Conservation (phyloP, 2,113 vertebrate genomes). For the Ondatra zibethicus region DNA sequence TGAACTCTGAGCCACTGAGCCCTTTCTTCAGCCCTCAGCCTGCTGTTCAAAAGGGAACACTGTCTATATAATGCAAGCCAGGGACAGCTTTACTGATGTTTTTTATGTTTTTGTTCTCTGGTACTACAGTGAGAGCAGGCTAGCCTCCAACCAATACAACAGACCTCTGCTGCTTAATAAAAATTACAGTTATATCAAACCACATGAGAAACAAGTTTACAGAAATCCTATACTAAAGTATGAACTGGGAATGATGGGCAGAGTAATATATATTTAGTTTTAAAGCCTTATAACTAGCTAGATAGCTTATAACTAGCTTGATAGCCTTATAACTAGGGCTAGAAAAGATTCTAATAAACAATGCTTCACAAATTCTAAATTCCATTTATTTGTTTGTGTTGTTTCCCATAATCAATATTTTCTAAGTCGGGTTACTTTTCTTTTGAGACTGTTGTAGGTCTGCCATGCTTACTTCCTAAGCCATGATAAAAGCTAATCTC, state of each 20-base stretch:
- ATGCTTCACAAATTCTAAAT: constrained; percentile 35
- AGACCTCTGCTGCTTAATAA: neutral
- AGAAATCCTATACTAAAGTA: constrained; percentile 23
- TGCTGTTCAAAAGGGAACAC: neutral
- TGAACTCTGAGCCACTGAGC: neutral
- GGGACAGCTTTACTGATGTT: neutral
- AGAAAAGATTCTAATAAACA: constrained; percentile 2
- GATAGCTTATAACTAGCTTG: too few relatives aligned
- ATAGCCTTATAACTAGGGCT: neutral
- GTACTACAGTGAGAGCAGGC: neutral
- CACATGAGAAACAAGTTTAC: neutral
- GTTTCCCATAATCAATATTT: constrained; percentile 18
- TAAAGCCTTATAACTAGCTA: too few relatives aligned
- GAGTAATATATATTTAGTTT: neutral
- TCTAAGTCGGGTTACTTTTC: constrained; percentile 28
- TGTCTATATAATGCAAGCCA: neutral
- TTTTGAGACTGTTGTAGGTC: constrained; percentile 63
- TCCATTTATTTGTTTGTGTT: constrained; percentile 24
- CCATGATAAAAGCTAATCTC: constrained; percentile 86
- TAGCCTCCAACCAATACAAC: neutral
- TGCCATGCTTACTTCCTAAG: constrained; percentile 84
- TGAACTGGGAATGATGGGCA: constrained; percentile 1
- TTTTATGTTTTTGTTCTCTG: neutral
- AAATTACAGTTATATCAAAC: neutral
- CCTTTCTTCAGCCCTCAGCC: neutral